Base-by-base conservation (phyloP, 1,140 invertebrate genomes). In the Drosophila rufa region DNA sequence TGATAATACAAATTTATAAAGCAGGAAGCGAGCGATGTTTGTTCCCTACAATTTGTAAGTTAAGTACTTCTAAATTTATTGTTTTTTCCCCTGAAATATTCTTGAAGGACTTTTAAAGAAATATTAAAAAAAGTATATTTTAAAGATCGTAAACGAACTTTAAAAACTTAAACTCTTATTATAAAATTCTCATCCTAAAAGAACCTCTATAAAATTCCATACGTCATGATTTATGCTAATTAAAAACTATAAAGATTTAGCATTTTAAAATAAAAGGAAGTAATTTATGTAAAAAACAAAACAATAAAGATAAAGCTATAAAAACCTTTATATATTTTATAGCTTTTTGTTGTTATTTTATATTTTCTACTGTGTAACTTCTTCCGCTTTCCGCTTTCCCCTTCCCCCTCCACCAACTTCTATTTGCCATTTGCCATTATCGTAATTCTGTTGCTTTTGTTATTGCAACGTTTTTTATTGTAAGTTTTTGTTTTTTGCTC, bases 391-490 rank as follows among this genome's bases (percentile, higher is more conserved):
- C 45, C 62, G 8, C 40, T 58, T 47, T 17, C 47, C 50, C 42
- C 2, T n/a, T n/a, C 56, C 47, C 38, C 25, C 40, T 19, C 14
- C 14, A 17, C 17, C 45, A 27, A 11, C 19, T 71, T 66, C 68
- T 79, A 56, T 70, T 64, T 74, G 73, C 62, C 77, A 86, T 80
- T 86, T 77, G 79, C 74, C 57, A 80, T 89, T 87, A 87, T 87
- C 80, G 83, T 80, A 64, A 65, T 75, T 83, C 73, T 75, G 61
- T 46, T 79, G 65, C 60, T 79, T 65, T 43, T 51, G 40, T 53
- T 58, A 55, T 25, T 58, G 22, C 25, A 46, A 22, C 53, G 50
- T 55, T 48, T 75, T 80, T 86, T 75, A 79, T 75, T 82, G 70
- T 76, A 71, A 82, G 66, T 86, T 79, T 75, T 71, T 82, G 56